A percentile compares a stretch with the other conserved stretches of the same genome.
Conservation (phyloP, 2,113 vertebrate genomes). For the Lophura nycthemera region DNA sequence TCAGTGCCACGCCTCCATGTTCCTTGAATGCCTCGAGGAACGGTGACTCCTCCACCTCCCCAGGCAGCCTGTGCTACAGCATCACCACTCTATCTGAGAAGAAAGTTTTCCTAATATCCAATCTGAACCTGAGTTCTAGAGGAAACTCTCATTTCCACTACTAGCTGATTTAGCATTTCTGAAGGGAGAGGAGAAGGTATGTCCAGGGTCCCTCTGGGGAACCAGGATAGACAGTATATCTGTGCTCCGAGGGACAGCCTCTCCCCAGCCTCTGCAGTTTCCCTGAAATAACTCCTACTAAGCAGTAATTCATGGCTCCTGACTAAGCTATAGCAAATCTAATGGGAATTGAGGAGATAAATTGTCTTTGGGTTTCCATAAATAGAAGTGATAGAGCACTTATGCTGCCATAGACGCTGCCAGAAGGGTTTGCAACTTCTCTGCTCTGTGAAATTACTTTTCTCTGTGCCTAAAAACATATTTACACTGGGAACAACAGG, state of each 20-base stretch:
- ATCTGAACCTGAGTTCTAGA: background rate
- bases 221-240: background rate
- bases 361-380: slow-evolving; percentile 50
- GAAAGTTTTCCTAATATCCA: no score
- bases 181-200: background rate
- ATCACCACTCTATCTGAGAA: no score
- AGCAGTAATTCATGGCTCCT: slow-evolving; percentile 43
- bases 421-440: slow-evolving; percentile 44
- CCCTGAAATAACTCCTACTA: slow-evolving; percentile 21
- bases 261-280: background rate
- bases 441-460: slow-evolving; percentile 28
- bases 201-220: background rate
- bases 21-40: no score
- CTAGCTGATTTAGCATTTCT: background rate
- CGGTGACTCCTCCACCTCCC: no score
- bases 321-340: slow-evolving; percentile 45
- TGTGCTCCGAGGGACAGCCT: slow-evolving; percentile 3
- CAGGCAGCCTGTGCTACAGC: no score
- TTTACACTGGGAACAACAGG: slow-evolving; percentile 47
- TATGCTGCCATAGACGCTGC: background rate
- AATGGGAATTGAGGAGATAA: slow-evolving; percentile 16
- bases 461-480: slow-evolving; percentile 51
- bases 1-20: no score
- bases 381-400: slow-evolving; percentile 23
- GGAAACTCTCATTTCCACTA: background rate